A percentile compares a stretch with the other conserved stretches of the same genome.
Evolutionary conservation across 2,797 vertebrate species (phyloP).

Genomic region (Cyclura pinguis): DNA sequence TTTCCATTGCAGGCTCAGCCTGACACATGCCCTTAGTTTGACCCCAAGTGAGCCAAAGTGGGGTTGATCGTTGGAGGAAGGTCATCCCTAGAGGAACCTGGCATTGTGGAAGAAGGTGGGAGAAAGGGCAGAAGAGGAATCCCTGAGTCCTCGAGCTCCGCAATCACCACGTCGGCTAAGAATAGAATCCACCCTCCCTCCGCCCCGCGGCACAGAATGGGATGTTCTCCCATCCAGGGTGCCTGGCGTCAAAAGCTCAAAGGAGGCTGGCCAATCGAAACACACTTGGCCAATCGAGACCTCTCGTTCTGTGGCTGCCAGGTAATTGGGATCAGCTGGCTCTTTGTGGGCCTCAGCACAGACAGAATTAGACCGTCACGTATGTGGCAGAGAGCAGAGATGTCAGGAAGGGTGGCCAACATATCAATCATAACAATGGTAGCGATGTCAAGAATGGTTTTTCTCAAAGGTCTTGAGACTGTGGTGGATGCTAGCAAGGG

Average conservation of each 20-base stretch:
- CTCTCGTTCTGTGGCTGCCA: background rate
- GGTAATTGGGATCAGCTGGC: slow-evolving; percentile 36
- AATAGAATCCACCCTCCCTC: background rate
- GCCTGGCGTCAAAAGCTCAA: background rate
- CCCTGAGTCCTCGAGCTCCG: background rate
- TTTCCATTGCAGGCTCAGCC: no score
- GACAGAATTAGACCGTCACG: slow-evolving; percentile 25
- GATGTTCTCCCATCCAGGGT: background rate
- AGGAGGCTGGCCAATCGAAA: background rate
- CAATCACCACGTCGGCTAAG: background rate
- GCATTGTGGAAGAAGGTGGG: background rate
- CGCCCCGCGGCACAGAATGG: background rate
- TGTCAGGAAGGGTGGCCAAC: no score
- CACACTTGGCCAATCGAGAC: background rate
- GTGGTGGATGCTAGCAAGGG: no score
- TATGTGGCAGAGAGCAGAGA: background rate
- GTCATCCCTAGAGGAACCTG: background rate
- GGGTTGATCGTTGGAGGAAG: background rate
- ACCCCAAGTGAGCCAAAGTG: background rate
- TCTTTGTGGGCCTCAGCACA: background rate
- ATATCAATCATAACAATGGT: background rate
- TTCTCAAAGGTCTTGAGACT: no score
- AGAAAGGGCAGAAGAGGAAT: background rate
- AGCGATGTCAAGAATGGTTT: no score
- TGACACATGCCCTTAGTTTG: background rate